These are phyloP conservation scores for Apeltes quadracus DNA, from an alignment of 2,113 vertebrate genomes.

Conservation along the genomic window DNA sequence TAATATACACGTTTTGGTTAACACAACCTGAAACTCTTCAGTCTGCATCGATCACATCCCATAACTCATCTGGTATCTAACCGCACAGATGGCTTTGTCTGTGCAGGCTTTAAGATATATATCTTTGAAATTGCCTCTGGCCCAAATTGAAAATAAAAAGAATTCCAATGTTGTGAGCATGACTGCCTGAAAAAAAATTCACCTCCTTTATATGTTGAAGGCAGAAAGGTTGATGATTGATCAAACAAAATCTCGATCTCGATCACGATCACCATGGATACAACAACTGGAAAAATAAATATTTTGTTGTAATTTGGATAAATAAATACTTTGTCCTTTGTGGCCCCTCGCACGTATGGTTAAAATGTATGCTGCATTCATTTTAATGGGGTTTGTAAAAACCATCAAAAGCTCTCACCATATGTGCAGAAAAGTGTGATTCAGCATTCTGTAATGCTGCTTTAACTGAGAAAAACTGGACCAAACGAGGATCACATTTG, in stretches of 20 bases:
- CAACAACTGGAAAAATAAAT: neutral
- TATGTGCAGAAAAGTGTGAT: slow-evolving; percentile 36
- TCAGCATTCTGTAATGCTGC: slow-evolving; percentile 6
- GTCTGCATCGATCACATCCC: neutral
- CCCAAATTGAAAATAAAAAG: neutral
- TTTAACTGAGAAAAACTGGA: slow-evolving; percentile 7
- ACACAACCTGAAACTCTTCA: neutral
- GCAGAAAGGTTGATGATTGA: neutral
- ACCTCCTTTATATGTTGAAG: neutral
- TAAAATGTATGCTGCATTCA: slow-evolving; percentile 4
- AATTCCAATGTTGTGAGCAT: neutral
- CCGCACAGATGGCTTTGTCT: neutral
- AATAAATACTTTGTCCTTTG: slow-evolving; percentile 4
- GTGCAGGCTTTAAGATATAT: neutral
- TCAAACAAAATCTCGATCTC: neutral
- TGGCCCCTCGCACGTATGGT: slow-evolving; percentile 3
- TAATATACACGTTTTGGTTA: neutral
- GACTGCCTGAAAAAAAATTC: neutral
- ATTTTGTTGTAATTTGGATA: neutral
- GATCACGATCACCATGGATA: neutral
- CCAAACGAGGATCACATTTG: neutral
- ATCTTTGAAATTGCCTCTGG: neutral
- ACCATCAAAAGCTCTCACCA: slow-evolving; percentile 8
- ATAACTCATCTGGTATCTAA: neutral
- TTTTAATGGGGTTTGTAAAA: slow-evolving; percentile 13